Evolutionary conservation across 2,797 vertebrate genomes (phyloP), one percentile per base, ranked within the genome.

Genomic region (Anisognathus igniventris): DNA sequence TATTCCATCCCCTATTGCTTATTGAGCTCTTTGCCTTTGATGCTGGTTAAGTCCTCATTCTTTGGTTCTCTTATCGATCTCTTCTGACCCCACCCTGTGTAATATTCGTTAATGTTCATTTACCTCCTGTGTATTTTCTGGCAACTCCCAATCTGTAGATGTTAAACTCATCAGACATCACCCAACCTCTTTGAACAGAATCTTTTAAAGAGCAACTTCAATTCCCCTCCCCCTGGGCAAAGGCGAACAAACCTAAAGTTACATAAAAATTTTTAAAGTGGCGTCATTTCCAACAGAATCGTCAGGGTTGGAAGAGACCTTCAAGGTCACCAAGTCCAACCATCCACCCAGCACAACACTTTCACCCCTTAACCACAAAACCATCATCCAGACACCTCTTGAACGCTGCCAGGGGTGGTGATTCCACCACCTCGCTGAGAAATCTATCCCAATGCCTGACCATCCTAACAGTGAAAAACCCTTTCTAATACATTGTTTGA

Each of bases 381-480:
- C 27, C 57, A 28, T 20, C 10, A 14, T 31, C 31, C 58, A 50
- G 44, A 30, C 23, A 21, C 21, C 2, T 21, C 75, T 7, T 14
- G 23, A n/a, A 14, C n/a, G 14, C 16, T 1, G 0, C 35, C 14
- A 9, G 25, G 33, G 5, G 1, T 40, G 17, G 30, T 54, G 48
- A n/a, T 12, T 71, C 50, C 37, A 57, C 31, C 50, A 37, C 8
- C 19, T n/a, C 44, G 18, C 22, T 40, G 53, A 15, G 21, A 19
- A 54, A 4, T 16, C 18, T 60, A 0, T 47, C 67, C 40, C 30
- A 47, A 9, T 35, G 8, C 33, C 33, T 67, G 25, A 7, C 22
- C 25, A 17, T 39, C 21, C 21, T 8, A 27, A 47, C 11, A 51
- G 39, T 20, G n/a, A 58, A 54, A 40, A 56, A 14, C 17, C 7